Conservation (phyloP, 1,140 invertebrate species). For the Episyrphus balteatus region DNA sequence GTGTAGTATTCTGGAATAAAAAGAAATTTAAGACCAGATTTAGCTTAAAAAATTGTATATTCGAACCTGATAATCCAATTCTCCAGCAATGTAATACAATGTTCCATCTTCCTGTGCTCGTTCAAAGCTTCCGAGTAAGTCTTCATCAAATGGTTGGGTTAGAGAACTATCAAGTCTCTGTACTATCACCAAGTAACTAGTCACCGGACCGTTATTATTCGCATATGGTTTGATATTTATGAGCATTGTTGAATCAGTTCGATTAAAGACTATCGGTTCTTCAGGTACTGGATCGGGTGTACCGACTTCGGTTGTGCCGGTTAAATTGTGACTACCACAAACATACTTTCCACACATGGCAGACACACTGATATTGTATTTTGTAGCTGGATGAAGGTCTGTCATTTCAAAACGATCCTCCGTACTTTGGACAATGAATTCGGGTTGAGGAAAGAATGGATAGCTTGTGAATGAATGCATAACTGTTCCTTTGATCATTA, state of each 20-base stretch:
- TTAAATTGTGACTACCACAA: constrained; percentile 43
- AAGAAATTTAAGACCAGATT: too few species aligned
- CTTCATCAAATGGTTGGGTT: constrained; percentile 42
- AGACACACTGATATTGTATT: constrained; percentile 56
- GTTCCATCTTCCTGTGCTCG: constrained; percentile 47
- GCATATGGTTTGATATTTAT: constrained; percentile 48
- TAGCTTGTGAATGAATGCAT: constrained; percentile 37
- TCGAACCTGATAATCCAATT: constrained; percentile 41
- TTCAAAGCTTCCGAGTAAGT: constrained; percentile 46
- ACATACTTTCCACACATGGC: constrained; percentile 49
- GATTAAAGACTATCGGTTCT: constrained; percentile 48
- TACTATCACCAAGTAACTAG: constrained; percentile 58
- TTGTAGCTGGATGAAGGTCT: constrained; percentile 57
- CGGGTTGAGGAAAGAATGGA: constrained; percentile 18
- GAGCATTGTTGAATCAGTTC: constrained; percentile 44
- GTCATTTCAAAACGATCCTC: constrained; percentile 42
- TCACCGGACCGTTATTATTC: constrained; percentile 65
- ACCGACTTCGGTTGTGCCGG: constrained; percentile 56
- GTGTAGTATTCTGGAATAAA: constrained; percentile 41
- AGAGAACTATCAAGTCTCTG: constrained; percentile 46
- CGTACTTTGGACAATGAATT: constrained; percentile 40
- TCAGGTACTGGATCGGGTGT: constrained; percentile 51
- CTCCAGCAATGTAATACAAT: constrained; percentile 70
- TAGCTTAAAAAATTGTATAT: constrained; percentile 13
- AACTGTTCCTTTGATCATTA: constrained; percentile 38